Evolutionary conservation across 2,797 vertebrate species (phyloP).

Genomic region (Pseudopleuronectes americanus): DNA sequence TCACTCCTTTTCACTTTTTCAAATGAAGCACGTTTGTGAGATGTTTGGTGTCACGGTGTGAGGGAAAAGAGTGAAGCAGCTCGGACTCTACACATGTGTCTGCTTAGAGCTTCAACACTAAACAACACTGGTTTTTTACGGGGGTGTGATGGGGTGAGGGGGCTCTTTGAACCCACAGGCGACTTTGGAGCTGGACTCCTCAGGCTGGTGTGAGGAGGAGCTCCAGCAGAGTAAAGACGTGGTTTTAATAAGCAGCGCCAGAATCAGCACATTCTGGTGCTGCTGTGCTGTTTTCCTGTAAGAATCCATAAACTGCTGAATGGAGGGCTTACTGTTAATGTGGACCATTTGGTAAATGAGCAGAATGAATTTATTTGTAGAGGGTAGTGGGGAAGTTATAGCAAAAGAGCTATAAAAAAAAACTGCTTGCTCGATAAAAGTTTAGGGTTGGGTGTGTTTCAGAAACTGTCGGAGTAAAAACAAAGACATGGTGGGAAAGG

Average conservation of each 20-base stretch:
- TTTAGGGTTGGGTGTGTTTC: not conserved
- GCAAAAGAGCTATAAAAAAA: not conserved
- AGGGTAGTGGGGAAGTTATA: not conserved
- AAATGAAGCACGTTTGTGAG: not conserved
- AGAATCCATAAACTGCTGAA: slow-evolving; percentile 41
- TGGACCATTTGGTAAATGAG: slow-evolving; percentile 20
- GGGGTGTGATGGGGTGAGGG: slow-evolving; percentile 16
- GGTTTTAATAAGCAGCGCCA: slow-evolving; percentile 62
- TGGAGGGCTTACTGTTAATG: slow-evolving; percentile 31
- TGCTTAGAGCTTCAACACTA: slow-evolving; percentile 30
- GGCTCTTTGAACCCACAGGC: slow-evolving; percentile 33
- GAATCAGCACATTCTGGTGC: slow-evolving; percentile 65
- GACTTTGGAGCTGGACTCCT: slow-evolving; percentile 42
- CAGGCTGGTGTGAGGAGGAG: not conserved
- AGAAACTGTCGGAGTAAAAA: slow-evolving; percentile 3
- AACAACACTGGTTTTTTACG: slow-evolving; percentile 50
- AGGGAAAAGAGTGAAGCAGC: slow-evolving; percentile 22
- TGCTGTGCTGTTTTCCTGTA: slow-evolving; percentile 59
- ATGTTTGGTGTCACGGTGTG: not conserved
- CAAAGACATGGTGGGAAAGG: too few relatives aligned
- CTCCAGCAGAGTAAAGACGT: slow-evolving; percentile 23
- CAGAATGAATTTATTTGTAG: slow-evolving; percentile 3
- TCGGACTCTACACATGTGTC: slow-evolving; percentile 39
- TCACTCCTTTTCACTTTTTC: slow-evolving; percentile 3
- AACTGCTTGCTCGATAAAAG: not conserved